Conservation (phyloP, 37 sponge, comb jelly and placozoan species). For the Cliona cf. orientalis region DNA sequence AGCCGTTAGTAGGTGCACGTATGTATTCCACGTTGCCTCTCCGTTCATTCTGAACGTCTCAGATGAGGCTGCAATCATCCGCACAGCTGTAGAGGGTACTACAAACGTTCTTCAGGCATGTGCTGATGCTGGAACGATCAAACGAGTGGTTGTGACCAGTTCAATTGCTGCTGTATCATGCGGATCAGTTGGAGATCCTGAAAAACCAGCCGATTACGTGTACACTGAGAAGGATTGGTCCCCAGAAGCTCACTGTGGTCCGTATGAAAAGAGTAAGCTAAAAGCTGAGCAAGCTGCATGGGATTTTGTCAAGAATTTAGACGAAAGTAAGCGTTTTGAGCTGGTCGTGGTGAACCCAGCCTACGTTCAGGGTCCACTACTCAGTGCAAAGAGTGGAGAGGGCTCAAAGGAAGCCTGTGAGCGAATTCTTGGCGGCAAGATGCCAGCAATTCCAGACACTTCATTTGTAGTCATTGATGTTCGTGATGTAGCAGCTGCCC, state of each 20-base stretch:
- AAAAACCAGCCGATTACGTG: conserved; percentile 26
- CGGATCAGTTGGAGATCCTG: conserved; percentile 51
- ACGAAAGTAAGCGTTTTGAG: conserved; percentile 80
- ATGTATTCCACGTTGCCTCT: conserved; percentile 92
- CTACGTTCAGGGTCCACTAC: conserved; percentile 76
- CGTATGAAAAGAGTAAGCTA: conserved; percentile 86
- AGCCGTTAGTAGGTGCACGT: conserved; percentile 86
- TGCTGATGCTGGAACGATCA: conserved; percentile 74
- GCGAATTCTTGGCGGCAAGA: conserved; percentile 46
- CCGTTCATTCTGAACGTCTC: too few species aligned
- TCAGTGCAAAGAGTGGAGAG: conserved; percentile 46
- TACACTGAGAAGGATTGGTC: conserved; percentile 92
- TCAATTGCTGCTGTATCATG: conserved; percentile 81
- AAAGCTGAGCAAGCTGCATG: conserved; percentile 89
- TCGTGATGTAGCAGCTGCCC: conserved; percentile 88
- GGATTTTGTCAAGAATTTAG: conserved; percentile 67
- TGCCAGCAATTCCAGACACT: conserved; percentile 66
- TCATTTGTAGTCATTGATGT: conserved; percentile 77
- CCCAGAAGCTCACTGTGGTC: conserved; percentile 9
- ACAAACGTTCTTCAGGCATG: conserved; percentile 88
- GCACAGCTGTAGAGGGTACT: conserved; percentile 84
- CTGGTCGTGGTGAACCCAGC: conserved; percentile 81
- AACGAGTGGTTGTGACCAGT: conserved; percentile 89
- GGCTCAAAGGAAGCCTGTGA: conserved; percentile 16
- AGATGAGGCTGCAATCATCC: conserved; percentile 48